Evolutionary conservation across 1,140 invertebrate genomes (phyloP), one percentile per base, ranked within the genome.

Genomic region (Odontomachus brunneus): DNA sequence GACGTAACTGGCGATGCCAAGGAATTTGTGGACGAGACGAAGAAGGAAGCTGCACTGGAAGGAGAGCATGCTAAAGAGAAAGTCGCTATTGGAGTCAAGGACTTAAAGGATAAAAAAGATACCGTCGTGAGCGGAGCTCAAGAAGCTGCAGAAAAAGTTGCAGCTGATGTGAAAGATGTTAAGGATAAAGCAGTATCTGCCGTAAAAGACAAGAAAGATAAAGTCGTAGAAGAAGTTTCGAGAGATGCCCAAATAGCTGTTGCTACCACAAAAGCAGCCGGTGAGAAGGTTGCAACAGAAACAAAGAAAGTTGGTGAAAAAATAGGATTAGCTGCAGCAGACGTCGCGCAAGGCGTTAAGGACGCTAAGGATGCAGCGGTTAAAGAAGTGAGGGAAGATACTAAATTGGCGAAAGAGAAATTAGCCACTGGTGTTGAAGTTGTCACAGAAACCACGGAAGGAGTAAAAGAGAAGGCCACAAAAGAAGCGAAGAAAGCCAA

Each of bases 1-100:
- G 92, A 92, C 71, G 44, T 90, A 4, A 89, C 89, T 7, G 89
- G 91, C 14, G 91, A 91, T 22, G 86, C 90, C 5, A 90, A 89
- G 44, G 66, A 72, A 51, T 84, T 80, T 22, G 9, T 80, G 3
- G 82, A 84, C 19, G 75, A 85, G 85, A 86, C 59, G 83, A 90
- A 82, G 84, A 22, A 38, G 1, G 75, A 86, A 38, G 75, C 88
- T 24, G 89, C 84, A 69, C 69, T 91, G 57, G 84, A 89, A 84
- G 69, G 89, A 19, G 83, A 67, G 19, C 73, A 63, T 17, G 67
- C 59, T 2, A 84, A 82, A 76, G 55, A 80, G 44, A 59, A 60
- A 5, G 12, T 26, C 12, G 48, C 60, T 17, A 38, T 24, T 2
- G 29, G 5, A 9, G 4, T 53, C 2, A 73, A 66, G 29, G 76